Conservation (phyloP, 2,113 vertebrate genomes). For the Rhynchomys soricoides region DNA sequence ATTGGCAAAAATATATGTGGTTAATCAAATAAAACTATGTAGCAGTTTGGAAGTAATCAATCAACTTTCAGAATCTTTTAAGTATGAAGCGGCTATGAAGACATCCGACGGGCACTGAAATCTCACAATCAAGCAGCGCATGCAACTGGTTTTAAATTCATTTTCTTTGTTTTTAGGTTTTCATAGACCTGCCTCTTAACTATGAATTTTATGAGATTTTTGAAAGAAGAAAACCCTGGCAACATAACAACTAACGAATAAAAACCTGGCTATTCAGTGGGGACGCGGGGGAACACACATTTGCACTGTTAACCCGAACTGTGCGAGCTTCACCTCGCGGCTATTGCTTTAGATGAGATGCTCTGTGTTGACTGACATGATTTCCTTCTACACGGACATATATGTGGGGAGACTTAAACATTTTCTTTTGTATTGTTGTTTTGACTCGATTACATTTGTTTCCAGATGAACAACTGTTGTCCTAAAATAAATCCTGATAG, state of each 20-base stretch:
- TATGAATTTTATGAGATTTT: slow-evolving; percentile 63
- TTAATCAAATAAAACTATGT: slow-evolving; percentile 88
- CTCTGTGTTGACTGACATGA: slow-evolving; percentile 18
- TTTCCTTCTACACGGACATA: slow-evolving; percentile 18
- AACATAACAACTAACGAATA: slow-evolving; percentile 68
- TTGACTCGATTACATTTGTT: slow-evolving; percentile 26
- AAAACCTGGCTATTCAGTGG: slow-evolving; percentile 70
- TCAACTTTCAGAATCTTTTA: slow-evolving; percentile 85
- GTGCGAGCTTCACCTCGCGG: neutral
- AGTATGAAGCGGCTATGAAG: slow-evolving; percentile 78
- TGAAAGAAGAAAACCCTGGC: slow-evolving; percentile 59
- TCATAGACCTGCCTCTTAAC: slow-evolving; percentile 67
- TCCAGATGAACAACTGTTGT: slow-evolving; percentile 8
- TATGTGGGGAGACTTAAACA: neutral
- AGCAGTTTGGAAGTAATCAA: slow-evolving; percentile 86
- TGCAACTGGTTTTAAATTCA: slow-evolving; percentile 78
- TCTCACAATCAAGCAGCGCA: slow-evolving; percentile 63
- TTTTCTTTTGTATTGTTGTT: slow-evolving; percentile 19
- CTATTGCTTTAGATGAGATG: neutral
- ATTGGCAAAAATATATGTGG: slow-evolving; percentile 86
- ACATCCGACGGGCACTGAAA: slow-evolving; percentile 70
- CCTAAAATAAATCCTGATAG: slow-evolving; percentile 31
- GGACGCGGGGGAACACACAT: slow-evolving; percentile 58
- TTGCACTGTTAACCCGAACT: slow-evolving; percentile 47
- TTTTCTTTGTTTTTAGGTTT: slow-evolving; percentile 75